These are phyloP conservation scores for Euborellia annulipes DNA, from an alignment of 1,140 invertebrate species.

Conservation along the genomic window DNA sequence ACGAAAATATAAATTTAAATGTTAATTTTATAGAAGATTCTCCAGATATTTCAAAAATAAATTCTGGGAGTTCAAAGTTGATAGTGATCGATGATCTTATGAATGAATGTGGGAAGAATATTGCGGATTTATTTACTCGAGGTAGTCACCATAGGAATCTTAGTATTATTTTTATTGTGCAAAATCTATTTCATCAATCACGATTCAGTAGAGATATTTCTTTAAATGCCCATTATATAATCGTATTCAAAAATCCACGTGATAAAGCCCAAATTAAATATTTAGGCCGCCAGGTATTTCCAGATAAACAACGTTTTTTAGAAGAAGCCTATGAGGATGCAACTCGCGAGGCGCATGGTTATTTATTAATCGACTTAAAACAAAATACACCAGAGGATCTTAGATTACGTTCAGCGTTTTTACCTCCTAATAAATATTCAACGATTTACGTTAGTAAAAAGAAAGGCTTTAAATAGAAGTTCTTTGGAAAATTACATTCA, in stretches of 20 bases:
- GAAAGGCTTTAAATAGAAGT: too few relatives aligned
- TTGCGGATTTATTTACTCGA: conserved; percentile 7
- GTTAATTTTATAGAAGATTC: conserved; percentile 3
- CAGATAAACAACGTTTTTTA: conserved; percentile 3
- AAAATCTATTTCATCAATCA: conserved; percentile 3
- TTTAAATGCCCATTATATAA: conserved; percentile 6
- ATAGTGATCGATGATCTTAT: conserved; percentile 11
- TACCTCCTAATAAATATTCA: too few relatives aligned
- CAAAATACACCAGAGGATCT: conserved; percentile 6
- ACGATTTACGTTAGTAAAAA: too few relatives aligned
- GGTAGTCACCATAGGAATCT: conserved; percentile 6
- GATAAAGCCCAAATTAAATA: conserved; percentile 8
- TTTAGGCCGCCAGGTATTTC: conserved; percentile 7
- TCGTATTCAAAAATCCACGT: conserved; percentile 10
- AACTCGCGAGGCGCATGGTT: conserved; percentile 5
- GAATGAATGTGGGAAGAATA: conserved; percentile 1
- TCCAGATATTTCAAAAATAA: too few relatives aligned
- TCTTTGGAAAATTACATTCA: too few relatives aligned
- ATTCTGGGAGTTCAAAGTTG: background rate
- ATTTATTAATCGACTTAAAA: conserved; percentile 9
- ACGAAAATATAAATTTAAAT: background rate
- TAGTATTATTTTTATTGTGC: conserved; percentile 3
- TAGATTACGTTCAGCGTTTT: conserved; percentile 4
- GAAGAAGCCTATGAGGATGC: conserved; percentile 5
- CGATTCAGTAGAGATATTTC: conserved; percentile 3